These are phyloP conservation scores for Cataglyphis rosenhaueri DNA, from an alignment of 2,888 invertebrate genomes.

Conservation along the genomic window DNA sequence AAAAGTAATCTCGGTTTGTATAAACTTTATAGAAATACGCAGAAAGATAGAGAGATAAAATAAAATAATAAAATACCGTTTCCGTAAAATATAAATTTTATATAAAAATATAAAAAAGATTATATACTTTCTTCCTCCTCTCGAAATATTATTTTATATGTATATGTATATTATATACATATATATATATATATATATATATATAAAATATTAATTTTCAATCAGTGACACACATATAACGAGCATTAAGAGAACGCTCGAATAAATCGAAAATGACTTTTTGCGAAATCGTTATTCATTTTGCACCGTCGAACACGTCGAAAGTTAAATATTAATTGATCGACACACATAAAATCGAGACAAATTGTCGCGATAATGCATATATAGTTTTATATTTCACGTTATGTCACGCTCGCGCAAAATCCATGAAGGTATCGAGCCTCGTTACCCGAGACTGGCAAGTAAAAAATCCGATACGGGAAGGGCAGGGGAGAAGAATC, in stretches of 20 bases:
- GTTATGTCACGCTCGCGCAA: neutral
- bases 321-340: slow-evolving; percentile 39
- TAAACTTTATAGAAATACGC: slow-evolving; percentile 20
- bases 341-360: slow-evolving; percentile 18
- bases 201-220: slow-evolving; percentile 19
- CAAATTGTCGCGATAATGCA: slow-evolving; percentile 19
- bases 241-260: slow-evolving; percentile 8
- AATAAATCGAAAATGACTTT: slow-evolving; percentile 20
- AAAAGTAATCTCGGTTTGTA: slow-evolving; percentile 14
- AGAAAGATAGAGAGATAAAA: neutral
- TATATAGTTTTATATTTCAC: slow-evolving; percentile 5
- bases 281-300: slow-evolving; percentile 9
- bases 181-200: neutral
- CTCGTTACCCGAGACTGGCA: neutral
- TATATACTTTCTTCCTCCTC: neutral
- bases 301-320: slow-evolving; percentile 3
- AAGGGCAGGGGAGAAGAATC: neutral
- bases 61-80: neutral
- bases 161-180: too few relatives aligned
- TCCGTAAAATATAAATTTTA: neutral
- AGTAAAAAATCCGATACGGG: neutral
- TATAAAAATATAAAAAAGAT: slow-evolving; percentile 8
- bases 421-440: slow-evolving; percentile 3
- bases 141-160: slow-evolving; percentile 16
- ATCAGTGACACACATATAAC: neutral